Base-by-base conservation (phyloP, 2,888 invertebrate genomes). In the Saturnia japonica region DNA sequence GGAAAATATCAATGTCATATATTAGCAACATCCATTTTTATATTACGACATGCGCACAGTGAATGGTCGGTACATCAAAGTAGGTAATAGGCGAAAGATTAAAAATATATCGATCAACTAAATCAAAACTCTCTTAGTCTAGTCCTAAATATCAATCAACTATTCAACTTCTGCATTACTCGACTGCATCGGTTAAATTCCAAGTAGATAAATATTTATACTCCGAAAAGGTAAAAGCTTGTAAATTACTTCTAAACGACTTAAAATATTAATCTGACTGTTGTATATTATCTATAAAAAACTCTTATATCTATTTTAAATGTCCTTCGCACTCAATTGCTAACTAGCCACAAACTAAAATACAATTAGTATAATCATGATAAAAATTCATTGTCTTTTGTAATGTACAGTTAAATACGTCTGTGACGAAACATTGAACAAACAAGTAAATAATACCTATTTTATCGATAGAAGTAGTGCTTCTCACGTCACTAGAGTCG, bases 401-500 rank as follows among this genome's bases (percentile, higher is more conserved):
- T 64, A 40, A 8, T 22, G 64, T 64, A 28, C 16, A 60, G 28
- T 28, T n/a, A n/a, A 54, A 34, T n/a, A 64, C 19, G n/a, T 40
- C 3, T 19, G n/a, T 40, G 40, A 64, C 64, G 64, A 40, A 64
- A 40, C 22, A n/a, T 45, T 69, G 51, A 40, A 45, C 47, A 69
- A 45, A 67, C 43, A 69, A 47, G 62, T 62, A 40, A 64, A 64
- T 28, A 62, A 42, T 68, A 57, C 42, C 16, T 51, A 51, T 66
- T 64, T 54, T 70, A 67, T 70, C 70, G 70, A 70, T 67, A 70
- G 62, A 25, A 43, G 69, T 70, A 54, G 40, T 16, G 57, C 12
- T 22, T 40, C 47, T n/a, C 74, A 78, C 91, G 88, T 89, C 90
- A 90, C 88, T 88, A 86, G 73, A 70, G 70, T 72, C 74, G 77